phyloP scores from a whole-genome alignment of 2,113 vertebrate species.

The Psittacula cyanocephala region DNA sequence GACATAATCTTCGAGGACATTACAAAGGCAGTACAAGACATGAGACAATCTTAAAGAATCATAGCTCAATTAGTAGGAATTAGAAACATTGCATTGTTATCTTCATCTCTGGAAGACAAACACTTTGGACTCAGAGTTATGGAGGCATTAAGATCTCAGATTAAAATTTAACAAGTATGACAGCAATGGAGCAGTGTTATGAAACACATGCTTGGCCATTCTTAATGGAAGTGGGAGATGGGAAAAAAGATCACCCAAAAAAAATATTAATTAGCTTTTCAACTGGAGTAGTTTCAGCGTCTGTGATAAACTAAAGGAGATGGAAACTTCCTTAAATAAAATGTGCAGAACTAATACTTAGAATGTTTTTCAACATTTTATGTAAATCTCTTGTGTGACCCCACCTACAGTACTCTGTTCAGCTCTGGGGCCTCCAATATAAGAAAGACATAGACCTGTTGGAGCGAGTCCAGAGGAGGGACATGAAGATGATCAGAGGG shows the following conservation, averaged over 20 bases:
- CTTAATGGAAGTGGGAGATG: background rate
- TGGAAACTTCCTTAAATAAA: background rate
- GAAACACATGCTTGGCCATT: background rate
- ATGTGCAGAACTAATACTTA: background rate
- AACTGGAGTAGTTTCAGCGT: background rate
- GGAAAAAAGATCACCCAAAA: background rate
- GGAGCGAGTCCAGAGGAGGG: background rate
- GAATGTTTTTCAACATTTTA: background rate
- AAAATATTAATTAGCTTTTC: background rate
- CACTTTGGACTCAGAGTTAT: background rate
- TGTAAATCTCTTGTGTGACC: background rate
- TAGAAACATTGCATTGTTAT: background rate
- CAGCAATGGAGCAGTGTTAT: background rate
- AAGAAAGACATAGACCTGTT: background rate
- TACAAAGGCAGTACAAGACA: background rate
- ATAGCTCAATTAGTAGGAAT: slow-evolving; percentile 6
- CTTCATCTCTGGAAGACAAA: background rate
- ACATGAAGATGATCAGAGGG: background rate
- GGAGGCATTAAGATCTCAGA: background rate
- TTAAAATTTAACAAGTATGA: slow-evolving; percentile 1
- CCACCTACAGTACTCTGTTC: background rate
- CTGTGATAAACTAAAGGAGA: background rate
- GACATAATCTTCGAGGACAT: background rate
- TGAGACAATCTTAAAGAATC: background rate
- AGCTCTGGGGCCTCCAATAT: background rate